Evolutionary conservation across 2,888 invertebrate genomes (phyloP).

Genomic region (Ellobium chinense): DNA sequence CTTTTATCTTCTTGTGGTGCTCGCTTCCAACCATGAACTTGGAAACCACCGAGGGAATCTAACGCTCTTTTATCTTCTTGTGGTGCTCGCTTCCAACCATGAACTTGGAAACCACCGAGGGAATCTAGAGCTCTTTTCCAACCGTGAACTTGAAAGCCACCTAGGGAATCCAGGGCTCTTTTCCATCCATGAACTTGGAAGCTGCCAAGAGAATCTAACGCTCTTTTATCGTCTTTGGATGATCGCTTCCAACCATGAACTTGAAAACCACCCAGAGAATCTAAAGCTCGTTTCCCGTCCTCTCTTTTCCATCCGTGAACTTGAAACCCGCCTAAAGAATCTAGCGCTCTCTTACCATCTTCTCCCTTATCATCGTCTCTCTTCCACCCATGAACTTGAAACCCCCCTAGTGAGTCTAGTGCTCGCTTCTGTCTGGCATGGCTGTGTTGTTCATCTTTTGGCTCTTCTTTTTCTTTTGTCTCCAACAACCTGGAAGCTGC

Average conservation of each 20-base stretch:
- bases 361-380: conserved; percentile 2
- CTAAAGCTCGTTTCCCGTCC: conserved; percentile 16
- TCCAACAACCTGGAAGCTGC: neutral
- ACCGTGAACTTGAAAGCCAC: conserved; percentile 36
- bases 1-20: conserved; percentile 28
- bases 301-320: conserved; percentile 32
- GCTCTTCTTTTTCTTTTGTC: neutral
- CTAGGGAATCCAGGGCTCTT: conserved; percentile 32
- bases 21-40: conserved; percentile 35
- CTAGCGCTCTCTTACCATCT: neutral
- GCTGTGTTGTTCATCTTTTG: neutral
- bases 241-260: conserved; percentile 42
- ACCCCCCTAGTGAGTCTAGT: conserved; percentile 48
- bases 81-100: conserved; percentile 28
- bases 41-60: conserved; percentile 27
- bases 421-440: conserved; percentile 13
- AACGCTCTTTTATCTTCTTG: conserved; percentile 31
- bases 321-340: conserved; percentile 11
- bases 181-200: conserved; percentile 40
- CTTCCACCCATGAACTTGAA: conserved; percentile 51
- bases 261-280: conserved; percentile 33
- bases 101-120: conserved; percentile 37
- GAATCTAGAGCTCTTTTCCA: conserved; percentile 29
- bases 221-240: conserved; percentile 11
- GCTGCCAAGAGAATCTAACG: conserved; percentile 35